These are phyloP conservation scores for Neosilurus hyrtlii DNA, from an alignment of 2,797 vertebrate genomes.

Conservation along the genomic window DNA sequence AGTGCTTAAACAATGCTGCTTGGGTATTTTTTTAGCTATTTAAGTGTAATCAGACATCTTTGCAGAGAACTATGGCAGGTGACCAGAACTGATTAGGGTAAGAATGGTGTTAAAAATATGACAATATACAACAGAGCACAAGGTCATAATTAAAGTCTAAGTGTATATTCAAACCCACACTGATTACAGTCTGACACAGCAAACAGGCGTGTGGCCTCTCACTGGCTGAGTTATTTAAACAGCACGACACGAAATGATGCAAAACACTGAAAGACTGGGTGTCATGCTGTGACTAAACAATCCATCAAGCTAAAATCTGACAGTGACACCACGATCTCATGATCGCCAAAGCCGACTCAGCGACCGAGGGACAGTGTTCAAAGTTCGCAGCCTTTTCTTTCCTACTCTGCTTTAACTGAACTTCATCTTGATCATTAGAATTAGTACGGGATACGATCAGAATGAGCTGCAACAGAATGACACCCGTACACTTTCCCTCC, in stretches of 20 bases:
- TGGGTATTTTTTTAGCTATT: not conserved
- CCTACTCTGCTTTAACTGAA: not conserved
- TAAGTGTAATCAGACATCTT: not conserved
- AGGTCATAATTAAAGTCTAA: not conserved
- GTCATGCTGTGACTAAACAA: slow-evolving; percentile 50
- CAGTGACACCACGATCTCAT: not conserved
- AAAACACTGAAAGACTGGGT: slow-evolving; percentile 38
- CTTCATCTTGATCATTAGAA: too few relatives aligned
- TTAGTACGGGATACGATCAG: not conserved
- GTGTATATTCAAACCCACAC: not conserved
- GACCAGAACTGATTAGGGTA: not conserved
- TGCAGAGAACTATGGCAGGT: not conserved
- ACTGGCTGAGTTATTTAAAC: slow-evolving; percentile 16
- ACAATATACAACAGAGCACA: slow-evolving; percentile 1
- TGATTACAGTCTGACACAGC: slow-evolving; percentile 13
- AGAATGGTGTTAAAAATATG: not conserved
- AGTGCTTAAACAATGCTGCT: not conserved
- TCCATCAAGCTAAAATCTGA: slow-evolving; percentile 20
- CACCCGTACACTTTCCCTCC: not conserved
- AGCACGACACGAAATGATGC: slow-evolving; percentile 48
- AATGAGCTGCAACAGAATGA: slow-evolving; percentile 14
- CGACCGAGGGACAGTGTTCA: not conserved
- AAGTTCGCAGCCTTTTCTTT: not conserved
- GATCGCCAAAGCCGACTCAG: not conserved
- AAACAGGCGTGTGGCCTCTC: slow-evolving; percentile 11